Percentiles rank a stretch among this genome's conserved stretches.
These are phyloP conservation scores for Pongo abelii DNA, from an alignment of 2,113 vertebrate genomes.

Conservation along the genomic window DNA sequence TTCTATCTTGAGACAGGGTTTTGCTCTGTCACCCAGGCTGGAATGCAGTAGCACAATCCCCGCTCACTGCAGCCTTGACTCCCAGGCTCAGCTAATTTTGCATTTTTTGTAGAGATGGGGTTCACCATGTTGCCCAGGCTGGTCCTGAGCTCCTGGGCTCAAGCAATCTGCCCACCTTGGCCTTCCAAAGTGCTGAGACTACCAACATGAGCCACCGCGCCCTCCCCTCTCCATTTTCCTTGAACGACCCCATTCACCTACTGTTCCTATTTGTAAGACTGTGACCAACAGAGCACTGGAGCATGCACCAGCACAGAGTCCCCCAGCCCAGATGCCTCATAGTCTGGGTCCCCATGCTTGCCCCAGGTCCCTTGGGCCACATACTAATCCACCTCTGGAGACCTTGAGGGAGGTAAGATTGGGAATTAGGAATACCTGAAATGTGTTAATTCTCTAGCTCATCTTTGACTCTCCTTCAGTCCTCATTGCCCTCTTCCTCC, in stretches of 20 bases:
- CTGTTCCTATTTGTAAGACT: neutral
- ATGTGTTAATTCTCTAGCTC: neutral
- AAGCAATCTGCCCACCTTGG: no score
- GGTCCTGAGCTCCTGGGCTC: no score
- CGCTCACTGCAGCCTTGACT: no score
- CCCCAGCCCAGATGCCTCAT: fast-evolving
- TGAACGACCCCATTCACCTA: neutral
- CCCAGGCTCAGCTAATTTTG: no score
- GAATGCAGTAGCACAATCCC: no score
- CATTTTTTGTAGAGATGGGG: no score
- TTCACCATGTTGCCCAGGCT: no score
- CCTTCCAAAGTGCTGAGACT: no score
- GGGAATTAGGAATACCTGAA: neutral
- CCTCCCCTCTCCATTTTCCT: neutral
- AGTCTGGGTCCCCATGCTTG: neutral
- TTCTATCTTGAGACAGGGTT: neutral
- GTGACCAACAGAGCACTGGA: neutral
- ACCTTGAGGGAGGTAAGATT: neutral
- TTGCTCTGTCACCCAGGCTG: no score
- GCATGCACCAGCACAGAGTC: fast-evolving
- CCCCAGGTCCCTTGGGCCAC: neutral
- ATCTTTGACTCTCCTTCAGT: neutral
- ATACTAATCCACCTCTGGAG: neutral
- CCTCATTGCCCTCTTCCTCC: neutral
- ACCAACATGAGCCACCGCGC: no score